Base-by-base conservation (phyloP, 2,888 invertebrate species). In the Epistrophe grossulariae region DNA sequence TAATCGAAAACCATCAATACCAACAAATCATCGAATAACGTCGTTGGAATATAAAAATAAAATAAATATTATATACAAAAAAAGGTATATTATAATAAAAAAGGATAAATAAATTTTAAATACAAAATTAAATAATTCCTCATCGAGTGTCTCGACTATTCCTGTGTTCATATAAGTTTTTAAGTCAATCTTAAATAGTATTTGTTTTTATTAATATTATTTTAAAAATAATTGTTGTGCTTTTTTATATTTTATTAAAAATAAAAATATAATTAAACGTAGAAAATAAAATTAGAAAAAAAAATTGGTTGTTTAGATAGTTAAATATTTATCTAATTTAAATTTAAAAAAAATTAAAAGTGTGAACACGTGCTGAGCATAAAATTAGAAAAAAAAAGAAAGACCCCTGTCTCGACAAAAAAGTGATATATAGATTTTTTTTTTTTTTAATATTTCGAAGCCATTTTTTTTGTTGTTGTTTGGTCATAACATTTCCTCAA, bases 81-180 rank as follows among this genome's bases (percentile, higher is more conserved):
- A 17, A 15, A n/a, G n/a, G 28, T 45, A 13, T 68, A 77, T 57
- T 35, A 55, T 57, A 50, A 40, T 15, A 17, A 48, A 59, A 17
- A 73, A 43, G 38, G 31, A 68, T 40, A 74, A 38, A 55, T 19
- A 13, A 57, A 43, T n/a, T n/a, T n/a, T n/a, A n/a, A n/a, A n/a
- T 60, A 7, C 0, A 48, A 48, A 48, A 48, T n/a, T 40, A 11
- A 38, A 31, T 35, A 55, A 40, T 55, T 70, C 52, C 35, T 70
- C 40, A 15, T 40, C 55, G 55, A 70, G 38, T 55, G 84, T 85
- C 76, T 77, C 82, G 82, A 85, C 77, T 68, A 72, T 81, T 77
- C 52, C 71, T 82, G 85, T 85, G 85, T 85, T 85, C 85, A 82
- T 85, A 82, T 85, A 82, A 82, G 38, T 78, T 62, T 62, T 78